These are phyloP conservation scores for Zosterops japonicus DNA, from an alignment of 2,113 vertebrate species.

Conservation along the genomic window DNA sequence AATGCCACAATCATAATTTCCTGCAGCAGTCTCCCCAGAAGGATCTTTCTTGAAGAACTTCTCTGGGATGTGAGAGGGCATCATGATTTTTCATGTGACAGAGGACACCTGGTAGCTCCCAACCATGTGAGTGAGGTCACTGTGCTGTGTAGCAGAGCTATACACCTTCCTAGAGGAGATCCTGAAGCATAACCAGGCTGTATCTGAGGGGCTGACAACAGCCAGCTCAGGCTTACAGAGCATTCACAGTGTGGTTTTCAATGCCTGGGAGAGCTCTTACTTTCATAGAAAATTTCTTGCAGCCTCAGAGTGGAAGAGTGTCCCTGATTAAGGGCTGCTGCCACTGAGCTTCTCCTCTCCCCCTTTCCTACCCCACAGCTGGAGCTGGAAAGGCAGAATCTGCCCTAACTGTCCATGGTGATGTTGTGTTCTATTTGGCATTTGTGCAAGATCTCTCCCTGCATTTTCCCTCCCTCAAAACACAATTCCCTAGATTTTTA, in stretches of 20 bases:
- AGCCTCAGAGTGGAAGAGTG: not conserved
- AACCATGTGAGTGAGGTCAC: not conserved
- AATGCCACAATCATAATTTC: not conserved
- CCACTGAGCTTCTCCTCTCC: not conserved
- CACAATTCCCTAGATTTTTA: not conserved
- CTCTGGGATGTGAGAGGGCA: not conserved
- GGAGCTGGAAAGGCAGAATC: not conserved
- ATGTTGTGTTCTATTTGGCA: not conserved
- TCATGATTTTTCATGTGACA: not conserved
- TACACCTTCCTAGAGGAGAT: not conserved
- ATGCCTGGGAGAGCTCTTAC: not conserved
- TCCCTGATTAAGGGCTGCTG: not conserved
- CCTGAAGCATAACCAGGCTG: not conserved
- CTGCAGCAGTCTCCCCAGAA: not conserved
- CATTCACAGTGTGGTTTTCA: not conserved
- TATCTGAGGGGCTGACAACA: not conserved
- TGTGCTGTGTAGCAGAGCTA: not conserved
- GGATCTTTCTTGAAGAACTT: not conserved
- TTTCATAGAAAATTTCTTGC: not conserved
- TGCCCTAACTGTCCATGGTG: not conserved
- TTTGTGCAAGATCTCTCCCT: not conserved
- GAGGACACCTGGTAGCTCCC: not conserved
- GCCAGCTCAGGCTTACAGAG: not conserved
- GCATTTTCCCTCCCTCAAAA: not conserved
- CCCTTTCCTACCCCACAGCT: accelerated